Base-by-base conservation (phyloP, 2,888 invertebrate species). In the Tubulanus polymorphus region DNA sequence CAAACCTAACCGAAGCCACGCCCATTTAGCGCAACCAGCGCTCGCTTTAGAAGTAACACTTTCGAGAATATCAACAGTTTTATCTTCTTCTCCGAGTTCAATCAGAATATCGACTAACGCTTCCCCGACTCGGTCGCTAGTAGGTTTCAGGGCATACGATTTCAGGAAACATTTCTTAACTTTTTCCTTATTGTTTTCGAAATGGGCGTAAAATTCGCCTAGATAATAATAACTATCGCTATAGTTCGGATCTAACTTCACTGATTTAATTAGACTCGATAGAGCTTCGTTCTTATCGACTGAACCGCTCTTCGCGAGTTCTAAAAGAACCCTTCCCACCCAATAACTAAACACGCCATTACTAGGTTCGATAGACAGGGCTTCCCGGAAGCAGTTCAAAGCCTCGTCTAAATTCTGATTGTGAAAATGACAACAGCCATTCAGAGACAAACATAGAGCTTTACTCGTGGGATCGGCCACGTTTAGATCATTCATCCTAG, bases 131-230 rank as follows among this genome's bases (percentile, higher is more conserved):
- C 85, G 83, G 30, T 84, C 83, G 58, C 86, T 86, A 55, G 81
- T 79, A 12, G 84, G 83, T 80, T 90, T 88, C 1, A 93, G 82
- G 70, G 85, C 86, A 62, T 89, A 84, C 41, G 91, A 87, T 78
- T 90, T 91, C 79, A 91, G 88, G 76, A 87, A 92, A 78, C 92
- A 93, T 72, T 88, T 88, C 63, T 85, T 85, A 0, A 92, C 87
- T 68, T 90, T 88, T 50, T 73, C 73, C 51, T 45, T 30, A 20
- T 41, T 15, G 6, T 37, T 20, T 3, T 5, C 25, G 25, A 37
- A 15, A 8, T 18, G 20, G 12, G 6, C 15, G 27, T 41, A 37
- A 10, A 20, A 50, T 15, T 30, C 18, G 1, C 92, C 93, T 59
- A 93, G 81, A 74, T 87, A 85, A 30, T 87, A 79, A 75, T 91